A percentile compares a stretch with the other conserved stretches of the same genome.
phyloP scores from a whole-genome alignment of 2,888 invertebrate genomes.

The Eristalinus sepulchralis region DNA sequence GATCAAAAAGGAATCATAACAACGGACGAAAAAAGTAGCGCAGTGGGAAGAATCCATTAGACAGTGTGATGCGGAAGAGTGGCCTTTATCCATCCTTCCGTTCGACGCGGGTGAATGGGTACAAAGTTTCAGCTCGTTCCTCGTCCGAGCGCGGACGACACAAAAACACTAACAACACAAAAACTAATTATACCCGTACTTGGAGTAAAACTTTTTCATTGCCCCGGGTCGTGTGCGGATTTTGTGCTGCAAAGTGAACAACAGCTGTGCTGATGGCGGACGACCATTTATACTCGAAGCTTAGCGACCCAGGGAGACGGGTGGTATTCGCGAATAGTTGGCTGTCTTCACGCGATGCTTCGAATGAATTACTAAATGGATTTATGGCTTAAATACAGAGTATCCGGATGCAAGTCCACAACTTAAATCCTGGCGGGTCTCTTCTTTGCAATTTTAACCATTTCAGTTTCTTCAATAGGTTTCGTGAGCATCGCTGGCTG shows the following conservation, averaged over 20 bases:
- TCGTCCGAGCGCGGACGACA: neutral
- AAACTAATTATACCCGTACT: constrained; percentile 36
- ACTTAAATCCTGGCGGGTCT: neutral
- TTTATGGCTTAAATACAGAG: constrained; percentile 6
- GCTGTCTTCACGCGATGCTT: constrained; percentile 20
- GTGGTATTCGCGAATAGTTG: constrained; percentile 9
- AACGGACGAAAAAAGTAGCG: neutral
- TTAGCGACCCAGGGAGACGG: neutral
- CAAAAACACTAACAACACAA: neutral
- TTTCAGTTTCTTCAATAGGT: neutral
- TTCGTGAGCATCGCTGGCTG: neutral
- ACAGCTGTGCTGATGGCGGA: constrained; percentile 20
- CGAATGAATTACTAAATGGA: neutral
- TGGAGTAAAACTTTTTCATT: constrained; percentile 19
- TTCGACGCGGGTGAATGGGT: constrained; percentile 20
- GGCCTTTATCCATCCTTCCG: constrained; percentile 7
- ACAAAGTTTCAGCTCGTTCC: neutral
- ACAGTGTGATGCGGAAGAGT: constrained; percentile 15
- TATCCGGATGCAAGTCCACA: neutral
- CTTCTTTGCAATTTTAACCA: neutral
- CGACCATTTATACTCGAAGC: constrained; percentile 23
- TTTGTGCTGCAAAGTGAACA: constrained; percentile 8
- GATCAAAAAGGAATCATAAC: neutral
- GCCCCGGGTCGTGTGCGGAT: neutral
- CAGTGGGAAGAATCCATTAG: neutral